phyloP scores from a whole-genome alignment of 2,797 vertebrate species.

The Tokudaia tokunoshimensis region DNA sequence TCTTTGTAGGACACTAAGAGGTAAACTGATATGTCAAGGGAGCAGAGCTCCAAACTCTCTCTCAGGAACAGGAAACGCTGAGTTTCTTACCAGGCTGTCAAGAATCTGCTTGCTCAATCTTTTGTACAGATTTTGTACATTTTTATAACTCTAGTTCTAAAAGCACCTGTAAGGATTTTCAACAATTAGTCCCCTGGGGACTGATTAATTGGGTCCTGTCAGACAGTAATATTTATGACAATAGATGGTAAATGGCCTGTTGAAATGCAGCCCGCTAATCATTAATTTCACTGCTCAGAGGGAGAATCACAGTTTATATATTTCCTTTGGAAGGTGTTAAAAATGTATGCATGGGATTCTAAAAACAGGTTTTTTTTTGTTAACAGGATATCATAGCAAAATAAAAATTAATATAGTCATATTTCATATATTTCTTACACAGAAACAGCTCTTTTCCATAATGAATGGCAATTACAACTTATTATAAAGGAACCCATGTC shows the following conservation, averaged over 20 bases:
- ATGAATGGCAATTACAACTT: not conserved
- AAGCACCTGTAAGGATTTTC: constrained; percentile 70
- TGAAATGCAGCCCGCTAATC: constrained; percentile 47
- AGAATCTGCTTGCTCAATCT: not conserved
- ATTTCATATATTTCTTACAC: constrained; percentile 35
- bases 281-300: constrained; percentile 61
- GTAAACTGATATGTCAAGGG: constrained; percentile 75
- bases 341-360: constrained; percentile 37
- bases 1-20: constrained; percentile 38
- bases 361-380: constrained; percentile 46
- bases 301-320: constrained; percentile 61
- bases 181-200: constrained; percentile 73
- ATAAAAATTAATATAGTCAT: not conserved
- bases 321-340: constrained; percentile 72
- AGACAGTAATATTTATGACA: constrained; percentile 63
- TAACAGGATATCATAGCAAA: not conserved
- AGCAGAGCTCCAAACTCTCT: constrained; percentile 62
- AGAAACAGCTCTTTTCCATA: not conserved
- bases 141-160: constrained; percentile 46
- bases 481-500: not conserved
- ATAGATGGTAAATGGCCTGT: constrained; percentile 54
- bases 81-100: constrained; percentile 64
- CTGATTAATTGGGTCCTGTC: constrained; percentile 64
- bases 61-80: constrained; percentile 62
- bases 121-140: not conserved